A percentile compares a stretch with the other conserved stretches of the same genome.
Conservation (phyloP, 2,113 vertebrate genomes). For the Murina feae region DNA sequence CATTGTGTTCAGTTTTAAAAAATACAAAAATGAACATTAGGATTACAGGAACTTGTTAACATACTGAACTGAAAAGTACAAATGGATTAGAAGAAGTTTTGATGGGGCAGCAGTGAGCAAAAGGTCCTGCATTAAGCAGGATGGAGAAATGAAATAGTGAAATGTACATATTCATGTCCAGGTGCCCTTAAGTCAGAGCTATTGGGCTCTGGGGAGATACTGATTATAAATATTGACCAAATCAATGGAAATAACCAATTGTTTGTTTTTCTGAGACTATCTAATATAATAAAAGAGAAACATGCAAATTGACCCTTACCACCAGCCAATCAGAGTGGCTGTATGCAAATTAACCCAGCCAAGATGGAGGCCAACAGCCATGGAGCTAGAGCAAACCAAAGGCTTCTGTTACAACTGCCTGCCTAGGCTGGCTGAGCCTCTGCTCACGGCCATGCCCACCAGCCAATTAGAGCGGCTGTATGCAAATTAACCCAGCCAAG, state of each 20-base stretch:
- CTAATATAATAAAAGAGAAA: no score
- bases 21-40: slow-evolving; percentile 53
- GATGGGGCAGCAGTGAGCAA: rapidly evolving
- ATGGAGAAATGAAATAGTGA: not conserved
- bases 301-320: no score
- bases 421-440: no score
- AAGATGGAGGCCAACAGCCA: no score
- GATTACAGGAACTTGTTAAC: not conserved
- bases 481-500: no score
- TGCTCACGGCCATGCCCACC: no score
- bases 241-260: not conserved
- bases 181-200: not conserved
- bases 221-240: not conserved
- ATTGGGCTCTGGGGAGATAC: not conserved
- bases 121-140: not conserved
- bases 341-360: no score
- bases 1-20: slow-evolving; percentile 40
- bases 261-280: not conserved
- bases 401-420: no score
- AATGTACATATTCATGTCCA: not conserved
- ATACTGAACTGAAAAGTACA: not conserved
- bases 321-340: no score
- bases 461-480: no score
- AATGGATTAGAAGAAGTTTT: not conserved
- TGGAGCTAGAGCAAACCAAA: no score